phyloP scores from a whole-genome alignment of 1,140 invertebrate genomes.

The Epicauta chinensis region DNA sequence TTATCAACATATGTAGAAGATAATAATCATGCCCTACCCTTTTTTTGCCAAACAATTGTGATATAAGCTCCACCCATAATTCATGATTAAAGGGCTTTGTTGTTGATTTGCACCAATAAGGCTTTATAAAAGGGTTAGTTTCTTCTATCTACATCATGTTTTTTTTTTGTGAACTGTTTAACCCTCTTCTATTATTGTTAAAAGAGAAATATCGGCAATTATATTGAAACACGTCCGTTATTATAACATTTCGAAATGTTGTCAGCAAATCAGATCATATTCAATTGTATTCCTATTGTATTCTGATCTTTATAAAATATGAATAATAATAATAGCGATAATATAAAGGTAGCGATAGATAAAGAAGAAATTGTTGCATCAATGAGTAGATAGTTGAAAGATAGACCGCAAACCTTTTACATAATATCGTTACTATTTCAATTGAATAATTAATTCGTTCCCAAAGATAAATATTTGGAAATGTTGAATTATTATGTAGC shows the following conservation, averaged over 20 bases:
- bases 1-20: too few species aligned
- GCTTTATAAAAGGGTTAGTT: slow-evolving; percentile 1
- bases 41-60: slow-evolving; percentile 2
- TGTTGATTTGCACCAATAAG: slow-evolving; percentile 21
- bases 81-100: slow-evolving; percentile 29
- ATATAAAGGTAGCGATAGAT: too few species aligned
- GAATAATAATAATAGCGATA: too few species aligned
- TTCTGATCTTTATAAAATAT: not conserved
- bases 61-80: slow-evolving; percentile 22
- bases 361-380: too few species aligned
- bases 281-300: slow-evolving; percentile 28
- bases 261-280: slow-evolving; percentile 24
- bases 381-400: too few species aligned
- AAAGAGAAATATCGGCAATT: slow-evolving; percentile 22
- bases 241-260: slow-evolving; percentile 32
- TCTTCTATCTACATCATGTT: slow-evolving; percentile 1
- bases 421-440: too few species aligned
- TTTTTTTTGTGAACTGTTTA: too few species aligned
- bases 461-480: too few species aligned
- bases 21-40: not conserved
- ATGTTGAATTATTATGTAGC: too few species aligned
- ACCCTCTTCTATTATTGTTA: not conserved
- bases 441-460: too few species aligned
- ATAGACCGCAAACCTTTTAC: too few species aligned
- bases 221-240: slow-evolving; percentile 30